Conservation (phyloP, 2,888 invertebrate genomes). For the Trissoscelio sp. region DNA sequence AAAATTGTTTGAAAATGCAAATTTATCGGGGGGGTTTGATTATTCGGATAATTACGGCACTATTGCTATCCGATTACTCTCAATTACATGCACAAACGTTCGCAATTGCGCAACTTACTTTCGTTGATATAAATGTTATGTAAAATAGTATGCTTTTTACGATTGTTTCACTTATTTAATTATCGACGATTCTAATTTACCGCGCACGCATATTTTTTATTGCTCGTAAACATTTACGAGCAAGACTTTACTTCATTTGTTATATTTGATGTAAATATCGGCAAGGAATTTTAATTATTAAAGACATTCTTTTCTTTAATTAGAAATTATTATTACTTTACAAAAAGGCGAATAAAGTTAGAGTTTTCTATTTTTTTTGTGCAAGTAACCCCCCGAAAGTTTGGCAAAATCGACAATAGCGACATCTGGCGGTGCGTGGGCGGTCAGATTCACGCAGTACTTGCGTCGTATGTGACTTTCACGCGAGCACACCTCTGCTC, state of each 20-base stretch:
- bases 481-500: conserved; percentile 68
- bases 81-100: conserved; percentile 5
- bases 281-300: too few relatives aligned
- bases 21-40: not conserved
- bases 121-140: conserved; percentile 8
- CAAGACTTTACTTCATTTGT: not conserved
- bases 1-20: not conserved
- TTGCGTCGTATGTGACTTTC: conserved; percentile 70
- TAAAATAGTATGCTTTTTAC: not conserved
- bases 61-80: not conserved
- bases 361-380: too few relatives aligned
- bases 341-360: too few relatives aligned
- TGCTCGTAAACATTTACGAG: too few relatives aligned
- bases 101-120: not conserved
- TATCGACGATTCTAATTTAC: not conserved
- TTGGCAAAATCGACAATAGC: conserved; percentile 35
- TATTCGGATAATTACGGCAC: not conserved
- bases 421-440: conserved; percentile 50
- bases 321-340: too few relatives aligned
- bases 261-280: not conserved
- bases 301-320: too few relatives aligned
- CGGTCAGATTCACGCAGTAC: conserved; percentile 61
- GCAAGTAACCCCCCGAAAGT: conserved; percentile 5
- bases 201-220: too few relatives aligned
- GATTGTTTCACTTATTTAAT: not conserved